phyloP scores from a whole-genome alignment of 2,888 invertebrate species.

The Leptopterna dolabrata region DNA sequence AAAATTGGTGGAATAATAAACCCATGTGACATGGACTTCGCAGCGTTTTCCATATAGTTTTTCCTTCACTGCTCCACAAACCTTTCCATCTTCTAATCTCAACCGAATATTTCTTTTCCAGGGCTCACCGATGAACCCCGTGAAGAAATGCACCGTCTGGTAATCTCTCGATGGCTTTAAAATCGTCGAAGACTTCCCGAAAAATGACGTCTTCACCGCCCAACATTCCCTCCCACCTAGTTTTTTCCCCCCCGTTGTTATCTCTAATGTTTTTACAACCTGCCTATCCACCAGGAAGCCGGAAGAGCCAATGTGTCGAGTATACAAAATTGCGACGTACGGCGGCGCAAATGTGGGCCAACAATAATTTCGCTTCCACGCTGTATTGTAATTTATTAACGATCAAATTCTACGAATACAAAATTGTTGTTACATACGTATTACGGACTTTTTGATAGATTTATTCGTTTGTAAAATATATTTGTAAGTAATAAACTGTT shows the following conservation, averaged over 20 bases:
- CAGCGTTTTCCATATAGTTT: too few species aligned
- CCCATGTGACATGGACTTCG: too few species aligned
- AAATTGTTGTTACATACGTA: not conserved
- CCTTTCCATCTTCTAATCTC: not conserved
- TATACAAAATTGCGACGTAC: not conserved
- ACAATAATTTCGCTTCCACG: not conserved
- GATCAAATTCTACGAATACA: not conserved
- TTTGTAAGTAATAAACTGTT: not conserved
- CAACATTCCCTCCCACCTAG: not conserved
- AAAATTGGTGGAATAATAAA: too few species aligned
- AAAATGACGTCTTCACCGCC: not conserved
- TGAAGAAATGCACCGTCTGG: conserved; percentile 74
- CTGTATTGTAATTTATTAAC: not conserved
- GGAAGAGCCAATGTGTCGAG: not conserved
- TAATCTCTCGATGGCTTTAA: conserved; percentile 63
- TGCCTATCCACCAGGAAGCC: not conserved
- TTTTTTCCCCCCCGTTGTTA: not conserved
- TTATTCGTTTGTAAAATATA: not conserved
- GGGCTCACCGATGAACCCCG: conserved; percentile 74
- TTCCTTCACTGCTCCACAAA: too few species aligned
- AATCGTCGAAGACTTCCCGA: not conserved
- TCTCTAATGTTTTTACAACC: not conserved
- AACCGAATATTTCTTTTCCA: not conserved
- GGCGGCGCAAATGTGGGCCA: not conserved
- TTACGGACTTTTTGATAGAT: not conserved